phyloP scores from a whole-genome alignment of 2,888 invertebrate species.

The Agrochola macilenta region DNA sequence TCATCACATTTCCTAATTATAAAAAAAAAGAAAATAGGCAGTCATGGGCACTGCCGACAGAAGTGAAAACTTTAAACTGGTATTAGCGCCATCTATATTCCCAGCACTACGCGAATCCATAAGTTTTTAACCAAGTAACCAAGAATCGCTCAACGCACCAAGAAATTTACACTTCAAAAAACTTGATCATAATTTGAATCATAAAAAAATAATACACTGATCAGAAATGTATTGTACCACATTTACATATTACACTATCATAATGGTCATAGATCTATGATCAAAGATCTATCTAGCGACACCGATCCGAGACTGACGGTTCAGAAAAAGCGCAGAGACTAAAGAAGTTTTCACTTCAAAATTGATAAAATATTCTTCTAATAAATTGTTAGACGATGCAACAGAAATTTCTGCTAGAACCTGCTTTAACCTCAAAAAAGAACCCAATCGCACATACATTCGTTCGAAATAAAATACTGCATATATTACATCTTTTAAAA shows the following conservation, averaged over 20 bases:
- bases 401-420: constrained; percentile 63
- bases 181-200: background rate
- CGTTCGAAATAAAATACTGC: constrained; percentile 53
- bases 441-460: constrained; percentile 63
- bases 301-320: background rate
- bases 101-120: no score
- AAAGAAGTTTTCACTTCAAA: background rate
- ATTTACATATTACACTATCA: no score
- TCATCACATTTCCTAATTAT: background rate
- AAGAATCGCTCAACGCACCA: no score
- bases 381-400: constrained; percentile 19
- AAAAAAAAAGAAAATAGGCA: no score
- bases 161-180: no score
- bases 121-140: no score
- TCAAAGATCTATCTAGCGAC: no score
- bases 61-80: no score
- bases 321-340: background rate
- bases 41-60: no score
- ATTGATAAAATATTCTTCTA: background rate
- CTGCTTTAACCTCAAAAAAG: constrained; percentile 74
- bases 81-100: no score
- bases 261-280: no score
- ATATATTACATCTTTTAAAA: constrained; percentile 42
- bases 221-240: background rate
- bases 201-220: background rate